Base-by-base conservation (phyloP, 2,888 invertebrate species). In the Amphipyra tragopoginis region DNA sequence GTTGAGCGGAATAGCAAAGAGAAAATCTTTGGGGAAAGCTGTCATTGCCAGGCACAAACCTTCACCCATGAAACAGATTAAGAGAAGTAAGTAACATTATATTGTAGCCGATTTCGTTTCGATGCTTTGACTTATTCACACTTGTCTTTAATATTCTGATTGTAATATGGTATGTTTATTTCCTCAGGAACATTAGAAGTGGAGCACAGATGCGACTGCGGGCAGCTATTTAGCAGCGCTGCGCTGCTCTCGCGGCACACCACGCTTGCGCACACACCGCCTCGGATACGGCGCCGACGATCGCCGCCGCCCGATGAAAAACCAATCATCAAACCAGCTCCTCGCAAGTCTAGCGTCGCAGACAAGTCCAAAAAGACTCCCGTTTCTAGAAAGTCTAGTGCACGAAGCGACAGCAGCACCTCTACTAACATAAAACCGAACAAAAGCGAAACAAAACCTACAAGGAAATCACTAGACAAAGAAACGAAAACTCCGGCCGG, bases 181-280 rank as follows among this genome's bases (percentile, higher is more conserved):
- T 33, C 15, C 13, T 0, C 26, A 93, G 93, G 92, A 44, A 85
- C 84, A 29, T 57, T 77, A 9, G 89, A 85, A 40, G 86, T 81
- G 44, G 92, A 88, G 86, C 96, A 96, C 78, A 92, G 96, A 1
- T 95, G 95, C 71, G 95, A 95, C 80, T 95, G 95, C 72, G 95
- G 95, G 0, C 90, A 93, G 79, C 65, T 92, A 67, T 95, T 95
- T 83, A 89, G 90, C 57, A 93, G 92, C 79, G 94, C 91, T 11
- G 93, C 93, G 29, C 73, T 95, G 15, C 75, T 95, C 64, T 75
- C 90, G 62, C 88, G 94, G 56, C 95, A 95, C 88, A 90, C 93
- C 1, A 83, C 88, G 11, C 86, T 94, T 0, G 96, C 93, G 67
- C 95, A 95, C 87, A 95, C 95, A 14, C 95, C 95, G 70, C 95